These are phyloP conservation scores for Mus caroli DNA, from an alignment of 2,797 vertebrate genomes.

Conservation along the genomic window DNA sequence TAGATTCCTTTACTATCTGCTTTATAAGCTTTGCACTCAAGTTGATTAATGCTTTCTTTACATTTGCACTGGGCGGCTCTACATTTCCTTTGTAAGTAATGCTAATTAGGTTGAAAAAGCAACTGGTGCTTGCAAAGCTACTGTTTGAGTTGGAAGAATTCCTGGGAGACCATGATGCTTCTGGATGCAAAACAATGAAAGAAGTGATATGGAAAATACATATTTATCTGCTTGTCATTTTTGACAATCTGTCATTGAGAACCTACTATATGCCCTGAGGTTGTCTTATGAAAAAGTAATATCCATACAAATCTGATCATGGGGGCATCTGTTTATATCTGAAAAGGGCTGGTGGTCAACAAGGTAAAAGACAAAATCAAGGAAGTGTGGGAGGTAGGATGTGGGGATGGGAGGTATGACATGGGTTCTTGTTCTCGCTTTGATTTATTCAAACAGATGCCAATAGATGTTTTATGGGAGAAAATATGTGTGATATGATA, in stretches of 20 bases:
- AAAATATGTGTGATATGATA: neutral
- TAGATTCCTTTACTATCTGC: conserved; percentile 66
- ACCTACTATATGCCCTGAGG: neutral
- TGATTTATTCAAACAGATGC: neutral
- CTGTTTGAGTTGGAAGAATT: conserved; percentile 62
- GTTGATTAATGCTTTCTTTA: conserved; percentile 82
- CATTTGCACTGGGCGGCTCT: conserved; percentile 71
- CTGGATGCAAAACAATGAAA: conserved; percentile 45
- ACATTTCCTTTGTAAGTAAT: conserved; percentile 80
- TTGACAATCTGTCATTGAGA: conserved; percentile 39
- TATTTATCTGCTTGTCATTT: conserved; percentile 48
- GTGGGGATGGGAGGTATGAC: accelerated
- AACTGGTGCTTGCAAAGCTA: conserved; percentile 56
- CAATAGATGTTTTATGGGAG: neutral
- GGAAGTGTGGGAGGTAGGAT: neutral
- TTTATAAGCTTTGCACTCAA: conserved; percentile 78
- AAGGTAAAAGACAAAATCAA: neutral
- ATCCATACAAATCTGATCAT: neutral
- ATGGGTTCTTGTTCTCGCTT: neutral
- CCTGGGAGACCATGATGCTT: conserved; percentile 58
- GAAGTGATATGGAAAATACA: neutral
- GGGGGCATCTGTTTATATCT: neutral
- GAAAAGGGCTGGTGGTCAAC: neutral
- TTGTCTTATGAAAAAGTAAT: neutral
- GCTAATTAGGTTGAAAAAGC: conserved; percentile 81